Conservation (phyloP, 2,888 invertebrate species). For the Tiliacea citrago region DNA sequence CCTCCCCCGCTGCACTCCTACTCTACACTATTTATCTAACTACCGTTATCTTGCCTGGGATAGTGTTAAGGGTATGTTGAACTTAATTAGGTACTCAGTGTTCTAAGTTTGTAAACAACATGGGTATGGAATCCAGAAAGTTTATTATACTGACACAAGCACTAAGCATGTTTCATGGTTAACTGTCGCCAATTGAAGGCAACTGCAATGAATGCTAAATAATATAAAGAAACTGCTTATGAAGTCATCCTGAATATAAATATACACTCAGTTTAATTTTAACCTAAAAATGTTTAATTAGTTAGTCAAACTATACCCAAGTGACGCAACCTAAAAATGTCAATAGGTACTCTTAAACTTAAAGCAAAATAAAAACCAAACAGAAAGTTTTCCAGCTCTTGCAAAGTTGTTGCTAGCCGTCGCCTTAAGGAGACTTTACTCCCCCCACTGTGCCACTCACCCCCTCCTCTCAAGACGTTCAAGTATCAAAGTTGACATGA, state of each 20-base stretch:
- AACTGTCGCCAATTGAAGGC: no score
- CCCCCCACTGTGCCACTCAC: conserved; percentile 3
- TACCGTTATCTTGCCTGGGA: not conserved
- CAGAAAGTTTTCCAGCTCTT: conserved; percentile 35
- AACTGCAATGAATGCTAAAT: no score
- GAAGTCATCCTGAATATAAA: conserved; percentile 19
- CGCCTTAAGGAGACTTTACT: conserved; percentile 55
- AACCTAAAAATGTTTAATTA: conserved; percentile 33
- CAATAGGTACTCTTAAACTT: conserved; percentile 24
- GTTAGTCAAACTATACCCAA: conserved; percentile 23
- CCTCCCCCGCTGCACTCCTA: conserved; percentile 19
- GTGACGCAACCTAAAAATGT: conserved; percentile 34
- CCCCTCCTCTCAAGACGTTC: conserved; percentile 33
- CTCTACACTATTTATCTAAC: conserved; percentile 34
- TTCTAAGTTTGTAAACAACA: no score
- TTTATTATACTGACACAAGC: no score
- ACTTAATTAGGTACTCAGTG: not conserved
- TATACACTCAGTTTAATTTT: not conserved
- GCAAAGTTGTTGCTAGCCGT: conserved; percentile 48
- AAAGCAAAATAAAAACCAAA: conserved; percentile 31
- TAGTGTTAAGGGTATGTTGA: conserved; percentile 21
- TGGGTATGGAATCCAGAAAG: not conserved
- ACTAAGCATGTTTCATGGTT: not conserved
- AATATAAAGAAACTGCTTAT: not conserved
- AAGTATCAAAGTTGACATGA: conserved; percentile 53